phyloP scores from a whole-genome alignment of 2,888 invertebrate genomes.

The Yponomeuta plumbellus region DNA sequence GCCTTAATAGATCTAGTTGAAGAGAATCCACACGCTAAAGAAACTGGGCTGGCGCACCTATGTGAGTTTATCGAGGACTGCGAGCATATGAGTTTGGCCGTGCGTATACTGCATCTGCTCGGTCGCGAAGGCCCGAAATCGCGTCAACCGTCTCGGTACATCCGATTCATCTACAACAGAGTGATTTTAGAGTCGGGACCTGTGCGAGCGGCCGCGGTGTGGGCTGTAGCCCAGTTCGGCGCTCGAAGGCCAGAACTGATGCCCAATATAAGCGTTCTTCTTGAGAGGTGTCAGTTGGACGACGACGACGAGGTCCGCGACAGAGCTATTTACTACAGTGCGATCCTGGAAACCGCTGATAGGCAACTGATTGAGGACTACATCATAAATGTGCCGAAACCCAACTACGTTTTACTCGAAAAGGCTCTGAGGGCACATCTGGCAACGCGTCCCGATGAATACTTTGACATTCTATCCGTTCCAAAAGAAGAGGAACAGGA shows the following conservation, averaged over 20 bases:
- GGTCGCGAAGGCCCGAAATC: conserved; percentile 98
- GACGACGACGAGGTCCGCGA: conserved; percentile 99
- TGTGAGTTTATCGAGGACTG: conserved; percentile 99
- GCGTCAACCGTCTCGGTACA: conserved; percentile 91
- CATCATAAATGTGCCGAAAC: conserved; percentile 84
- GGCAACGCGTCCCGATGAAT: conserved; percentile 80
- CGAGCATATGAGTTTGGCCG: conserved; percentile 97
- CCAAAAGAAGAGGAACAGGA: conserved; percentile 88
- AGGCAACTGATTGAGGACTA: conserved; percentile 84
- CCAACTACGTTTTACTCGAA: conserved; percentile 93
- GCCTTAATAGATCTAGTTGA: conserved; percentile 98
- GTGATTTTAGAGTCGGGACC: conserved; percentile 98
- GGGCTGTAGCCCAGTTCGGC: conserved; percentile 98
- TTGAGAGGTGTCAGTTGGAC: conserved; percentile 94
- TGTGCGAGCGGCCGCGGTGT: conserved; percentile 97
- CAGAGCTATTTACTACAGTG: conserved; percentile 96
- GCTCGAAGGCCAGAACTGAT: conserved; percentile 83
- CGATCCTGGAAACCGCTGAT: conserved; percentile 85
- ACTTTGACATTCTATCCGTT: conserved; percentile 91
- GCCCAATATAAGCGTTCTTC: conserved; percentile 86
- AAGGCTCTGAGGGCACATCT: conserved; percentile 90
- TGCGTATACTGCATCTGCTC: conserved; percentile 95
- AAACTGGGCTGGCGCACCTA: conserved; percentile 95
- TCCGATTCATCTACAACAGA: conserved; percentile 90
- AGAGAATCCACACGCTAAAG: conserved; percentile 98